phyloP scores from a whole-genome alignment of 1,140 invertebrate species.

The Zaprionus tsacasi region DNA sequence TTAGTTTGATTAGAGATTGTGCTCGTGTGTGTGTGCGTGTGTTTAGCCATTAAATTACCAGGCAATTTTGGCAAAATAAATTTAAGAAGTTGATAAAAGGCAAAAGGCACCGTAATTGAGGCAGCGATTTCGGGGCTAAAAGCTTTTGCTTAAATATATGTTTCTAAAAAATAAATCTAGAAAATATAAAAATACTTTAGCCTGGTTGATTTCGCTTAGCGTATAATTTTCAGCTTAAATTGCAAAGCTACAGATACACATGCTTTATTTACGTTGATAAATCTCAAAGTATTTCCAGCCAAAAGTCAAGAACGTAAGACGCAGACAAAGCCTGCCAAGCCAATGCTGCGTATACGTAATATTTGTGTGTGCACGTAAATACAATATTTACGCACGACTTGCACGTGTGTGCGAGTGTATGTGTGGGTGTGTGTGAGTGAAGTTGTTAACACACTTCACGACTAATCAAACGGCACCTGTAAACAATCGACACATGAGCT shows the following conservation, averaged over 20 bases:
- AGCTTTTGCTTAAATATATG: no score
- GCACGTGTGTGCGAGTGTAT: background rate
- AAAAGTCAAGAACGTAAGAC: background rate
- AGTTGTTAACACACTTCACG: constrained; percentile 57
- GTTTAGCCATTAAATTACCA: constrained; percentile 48
- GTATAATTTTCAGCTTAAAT: no score
- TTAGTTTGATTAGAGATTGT: constrained; percentile 4
- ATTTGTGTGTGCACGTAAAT: constrained; percentile 2
- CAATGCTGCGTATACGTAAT: background rate
- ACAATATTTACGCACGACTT: constrained; percentile 7
- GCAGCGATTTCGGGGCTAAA: no score
- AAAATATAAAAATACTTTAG: no score
- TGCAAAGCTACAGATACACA: background rate
- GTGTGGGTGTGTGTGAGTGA: constrained; percentile 1
- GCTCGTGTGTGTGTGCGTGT: constrained; percentile 5
- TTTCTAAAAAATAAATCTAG: no score
- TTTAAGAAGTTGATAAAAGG: background rate
- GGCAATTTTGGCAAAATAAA: constrained; percentile 1
- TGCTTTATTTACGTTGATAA: background rate
- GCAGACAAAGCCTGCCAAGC: background rate
- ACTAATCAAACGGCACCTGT: constrained; percentile 54
- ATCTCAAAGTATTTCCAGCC: background rate
- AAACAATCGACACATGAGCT: constrained; percentile 32
- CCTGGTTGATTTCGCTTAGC: no score
- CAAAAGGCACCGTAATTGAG: no score